phyloP scores from a whole-genome alignment of 2,797 vertebrate genomes.

The Scleropages formosus region DNA sequence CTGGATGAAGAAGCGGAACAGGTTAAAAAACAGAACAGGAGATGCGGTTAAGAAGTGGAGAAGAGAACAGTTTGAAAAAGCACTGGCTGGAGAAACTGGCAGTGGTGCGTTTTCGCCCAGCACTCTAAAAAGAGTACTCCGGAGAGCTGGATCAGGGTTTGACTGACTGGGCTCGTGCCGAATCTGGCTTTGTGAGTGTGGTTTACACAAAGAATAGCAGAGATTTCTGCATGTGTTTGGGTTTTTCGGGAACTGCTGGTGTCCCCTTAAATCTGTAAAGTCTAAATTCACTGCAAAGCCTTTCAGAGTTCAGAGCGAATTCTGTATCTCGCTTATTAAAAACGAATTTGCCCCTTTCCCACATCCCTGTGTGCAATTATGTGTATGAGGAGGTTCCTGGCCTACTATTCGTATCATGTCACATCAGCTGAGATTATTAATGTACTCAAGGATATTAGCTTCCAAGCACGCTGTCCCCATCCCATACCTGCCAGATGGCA shows the following conservation, averaged over 20 bases:
- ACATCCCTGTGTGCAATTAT: too few species aligned
- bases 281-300: not conserved
- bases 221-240: not conserved
- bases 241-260: not conserved
- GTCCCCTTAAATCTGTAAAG: not conserved
- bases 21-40: not conserved
- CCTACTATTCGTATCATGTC: not conserved
- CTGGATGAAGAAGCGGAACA: not conserved
- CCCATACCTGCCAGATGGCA: too few species aligned
- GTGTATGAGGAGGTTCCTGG: too few species aligned
- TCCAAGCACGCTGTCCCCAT: too few species aligned
- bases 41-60: too few species aligned
- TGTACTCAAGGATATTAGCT: not conserved
- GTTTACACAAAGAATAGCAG: conserved; percentile 15
- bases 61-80: not conserved
- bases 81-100: too few species aligned
- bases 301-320: not conserved
- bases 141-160: too few species aligned
- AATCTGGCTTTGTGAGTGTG: not conserved
- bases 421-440: not conserved
- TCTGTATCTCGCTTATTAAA: too few species aligned
- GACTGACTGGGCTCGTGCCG: conserved; percentile 12
- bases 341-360: too few species aligned
- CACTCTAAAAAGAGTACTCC: too few species aligned
- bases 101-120: too few species aligned